Conservation (phyloP, 2,797 vertebrate genomes). For the Crax fasciolata region DNA sequence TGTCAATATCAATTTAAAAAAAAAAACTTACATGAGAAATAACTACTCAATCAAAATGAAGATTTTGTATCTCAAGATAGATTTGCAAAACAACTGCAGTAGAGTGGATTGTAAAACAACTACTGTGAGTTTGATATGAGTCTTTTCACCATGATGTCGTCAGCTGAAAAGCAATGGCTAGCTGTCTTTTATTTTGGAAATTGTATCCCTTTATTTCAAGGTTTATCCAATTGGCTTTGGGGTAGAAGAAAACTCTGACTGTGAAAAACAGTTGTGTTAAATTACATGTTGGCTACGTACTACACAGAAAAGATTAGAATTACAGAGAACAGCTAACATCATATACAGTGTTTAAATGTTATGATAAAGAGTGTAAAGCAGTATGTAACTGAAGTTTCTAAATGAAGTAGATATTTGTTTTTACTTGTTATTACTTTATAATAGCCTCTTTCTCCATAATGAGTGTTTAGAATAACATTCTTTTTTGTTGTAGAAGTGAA, state of each 20-base stretch:
- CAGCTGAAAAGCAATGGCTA: conserved; percentile 21
- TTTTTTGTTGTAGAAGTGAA: conserved; percentile 12
- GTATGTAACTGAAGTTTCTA: conserved; percentile 42
- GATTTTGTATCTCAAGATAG: neutral
- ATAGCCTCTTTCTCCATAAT: conserved; percentile 17
- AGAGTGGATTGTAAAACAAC: neutral
- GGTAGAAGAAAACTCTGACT: conserved; percentile 57
- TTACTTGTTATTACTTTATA: neutral
- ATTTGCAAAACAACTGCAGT: neutral
- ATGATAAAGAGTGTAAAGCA: conserved; percentile 47
- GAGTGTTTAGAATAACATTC: neutral
- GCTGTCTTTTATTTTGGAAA: conserved; percentile 58
- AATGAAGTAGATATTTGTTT: neutral
- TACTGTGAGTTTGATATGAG: neutral
- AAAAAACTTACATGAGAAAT: neutral
- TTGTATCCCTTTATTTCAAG: conserved; percentile 52
- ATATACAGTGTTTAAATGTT: neutral
- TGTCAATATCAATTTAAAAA: neutral
- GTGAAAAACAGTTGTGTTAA: conserved; percentile 63
- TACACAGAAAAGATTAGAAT: conserved; percentile 15
- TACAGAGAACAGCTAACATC: conserved; percentile 53
- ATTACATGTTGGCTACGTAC: conserved; percentile 70
- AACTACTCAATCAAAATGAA: neutral
- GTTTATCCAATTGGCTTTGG: conserved; percentile 56
- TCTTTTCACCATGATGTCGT: conserved; percentile 22